These are phyloP conservation scores for Acleris emargana DNA, from an alignment of 2,888 invertebrate species.

Conservation along the genomic window DNA sequence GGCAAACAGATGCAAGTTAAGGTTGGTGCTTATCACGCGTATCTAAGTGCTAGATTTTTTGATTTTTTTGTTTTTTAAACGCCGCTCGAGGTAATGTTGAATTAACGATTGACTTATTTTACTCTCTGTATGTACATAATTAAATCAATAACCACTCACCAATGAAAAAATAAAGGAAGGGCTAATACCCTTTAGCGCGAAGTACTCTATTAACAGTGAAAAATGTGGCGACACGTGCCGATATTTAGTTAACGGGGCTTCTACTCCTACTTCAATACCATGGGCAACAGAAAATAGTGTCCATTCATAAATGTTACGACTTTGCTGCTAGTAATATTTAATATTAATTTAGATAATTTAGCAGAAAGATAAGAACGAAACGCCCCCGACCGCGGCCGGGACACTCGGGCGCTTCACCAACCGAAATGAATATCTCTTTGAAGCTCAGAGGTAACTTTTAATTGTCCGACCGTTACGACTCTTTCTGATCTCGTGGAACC, in stretches of 20 bases:
- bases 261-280: neutral
- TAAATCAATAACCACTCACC: neutral
- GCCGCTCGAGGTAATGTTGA: no score
- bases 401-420: constrained; percentile 54
- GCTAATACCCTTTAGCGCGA: constrained; percentile 40
- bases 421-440: constrained; percentile 62
- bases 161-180: neutral
- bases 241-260: constrained; percentile 52
- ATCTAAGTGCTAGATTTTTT: no score
- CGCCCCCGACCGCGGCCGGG: constrained; percentile 31
- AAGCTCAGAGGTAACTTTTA: constrained; percentile 64
- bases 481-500: constrained; percentile 45
- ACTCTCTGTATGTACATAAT: neutral
- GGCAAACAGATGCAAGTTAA: no score
- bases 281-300: no score
- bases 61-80: no score
- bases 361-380: neutral
- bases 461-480: constrained; percentile 52
- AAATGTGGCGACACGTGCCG: constrained; percentile 61
- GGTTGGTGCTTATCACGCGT: no score
- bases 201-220: constrained; percentile 59
- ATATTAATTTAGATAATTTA: no score
- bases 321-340: no score
- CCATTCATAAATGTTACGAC: no score
- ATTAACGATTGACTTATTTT: neutral